Conservation (phyloP, 2,113 vertebrate genomes). For the Struthidea cinerea region DNA sequence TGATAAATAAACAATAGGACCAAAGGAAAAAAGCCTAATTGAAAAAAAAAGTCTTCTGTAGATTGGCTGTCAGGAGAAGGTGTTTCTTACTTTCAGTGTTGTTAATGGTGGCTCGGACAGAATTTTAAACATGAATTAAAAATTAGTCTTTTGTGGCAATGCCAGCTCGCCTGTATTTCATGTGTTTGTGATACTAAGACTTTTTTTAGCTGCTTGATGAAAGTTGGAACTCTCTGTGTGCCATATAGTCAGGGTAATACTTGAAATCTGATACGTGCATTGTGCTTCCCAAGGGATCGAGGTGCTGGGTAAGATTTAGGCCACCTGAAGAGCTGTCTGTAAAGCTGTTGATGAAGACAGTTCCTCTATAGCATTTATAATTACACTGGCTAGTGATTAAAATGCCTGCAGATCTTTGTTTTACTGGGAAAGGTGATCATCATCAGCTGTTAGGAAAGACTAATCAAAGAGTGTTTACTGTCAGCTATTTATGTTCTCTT, state of each 20-base stretch:
- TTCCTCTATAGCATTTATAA: not conserved
- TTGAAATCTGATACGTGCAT: not conserved
- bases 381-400: not conserved
- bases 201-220: not conserved
- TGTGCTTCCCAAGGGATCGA: not conserved
- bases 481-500: not conserved
- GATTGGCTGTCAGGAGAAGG: not conserved
- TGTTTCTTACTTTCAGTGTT: not conserved
- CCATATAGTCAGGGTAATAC: not conserved
- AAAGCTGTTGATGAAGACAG: not conserved
- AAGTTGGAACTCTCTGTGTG: not conserved
- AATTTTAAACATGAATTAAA: not conserved
- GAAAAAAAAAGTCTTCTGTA: not conserved
- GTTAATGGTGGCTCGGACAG: not conserved
- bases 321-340: not conserved
- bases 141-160: not conserved
- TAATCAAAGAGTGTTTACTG: not conserved
- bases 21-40: not conserved
- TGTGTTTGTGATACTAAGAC: not conserved
- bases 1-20: not conserved
- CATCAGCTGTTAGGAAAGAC: not conserved
- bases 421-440: not conserved
- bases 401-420: not conserved
- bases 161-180: not conserved
- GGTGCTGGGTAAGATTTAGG: not conserved